These are phyloP conservation scores for Pomacea maculata DNA, from an alignment of 1,140 invertebrate genomes.

Conservation along the genomic window DNA sequence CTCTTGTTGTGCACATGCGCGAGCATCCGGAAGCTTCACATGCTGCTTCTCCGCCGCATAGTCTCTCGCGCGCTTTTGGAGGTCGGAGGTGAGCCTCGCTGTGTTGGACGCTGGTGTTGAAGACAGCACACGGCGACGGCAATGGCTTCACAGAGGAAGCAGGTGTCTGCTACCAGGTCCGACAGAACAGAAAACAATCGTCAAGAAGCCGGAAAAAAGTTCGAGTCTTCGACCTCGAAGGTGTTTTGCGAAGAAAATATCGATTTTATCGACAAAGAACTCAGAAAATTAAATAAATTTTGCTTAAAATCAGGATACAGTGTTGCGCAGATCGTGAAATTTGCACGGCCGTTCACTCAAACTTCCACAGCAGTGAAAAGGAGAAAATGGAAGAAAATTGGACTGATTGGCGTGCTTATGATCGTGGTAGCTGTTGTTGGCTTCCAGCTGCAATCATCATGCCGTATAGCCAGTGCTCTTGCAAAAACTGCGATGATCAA, in stretches of 20 bases:
- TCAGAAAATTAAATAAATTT: background rate
- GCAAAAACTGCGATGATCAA: slow-evolving; percentile 7
- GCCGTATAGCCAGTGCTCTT: background rate
- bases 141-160: background rate
- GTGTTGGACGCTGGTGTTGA: no score
- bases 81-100: no score
- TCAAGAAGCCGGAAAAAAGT: background rate
- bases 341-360: slow-evolving; percentile 14
- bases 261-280: background rate
- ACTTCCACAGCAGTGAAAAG: background rate
- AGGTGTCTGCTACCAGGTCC: background rate
- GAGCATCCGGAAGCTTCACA: no score
- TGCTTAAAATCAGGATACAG: slow-evolving; percentile 23
- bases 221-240: background rate
- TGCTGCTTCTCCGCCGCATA: no score
- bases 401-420: slow-evolving; percentile 1
- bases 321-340: slow-evolving; percentile 19
- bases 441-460: slow-evolving; percentile 10
- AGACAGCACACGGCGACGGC: no score
- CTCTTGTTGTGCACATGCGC: no score
- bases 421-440: background rate
- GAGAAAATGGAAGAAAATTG: slow-evolving; percentile 12
- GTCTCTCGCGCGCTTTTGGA: no score
- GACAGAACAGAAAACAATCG: background rate
- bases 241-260: background rate